Conservation (phyloP, 2,113 vertebrate genomes). For the Chaetodon auriga region DNA sequence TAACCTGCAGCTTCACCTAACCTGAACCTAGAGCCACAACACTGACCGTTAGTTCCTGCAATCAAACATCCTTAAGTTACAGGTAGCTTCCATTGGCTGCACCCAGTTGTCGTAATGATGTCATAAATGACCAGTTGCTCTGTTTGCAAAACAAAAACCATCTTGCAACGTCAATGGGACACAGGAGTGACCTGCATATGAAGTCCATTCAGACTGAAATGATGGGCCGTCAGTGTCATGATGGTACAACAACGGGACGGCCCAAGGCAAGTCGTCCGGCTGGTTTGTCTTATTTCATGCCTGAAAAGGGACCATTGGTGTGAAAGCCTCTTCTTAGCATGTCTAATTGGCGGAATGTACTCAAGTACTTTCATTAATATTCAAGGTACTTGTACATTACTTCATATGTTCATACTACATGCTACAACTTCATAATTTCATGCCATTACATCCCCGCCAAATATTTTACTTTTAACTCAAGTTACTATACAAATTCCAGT, state of each 20-base stretch:
- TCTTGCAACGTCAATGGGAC: neutral
- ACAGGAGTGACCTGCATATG: neutral
- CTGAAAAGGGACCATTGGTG: neutral
- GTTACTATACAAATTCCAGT: neutral
- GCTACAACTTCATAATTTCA: neutral
- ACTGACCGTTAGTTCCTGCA: neutral
- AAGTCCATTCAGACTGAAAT: neutral
- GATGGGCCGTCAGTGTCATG: neutral
- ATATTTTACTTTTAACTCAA: neutral
- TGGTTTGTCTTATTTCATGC: neutral
- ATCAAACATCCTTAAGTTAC: neutral
- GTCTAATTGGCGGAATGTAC: neutral
- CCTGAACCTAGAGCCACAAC: too few relatives aligned
- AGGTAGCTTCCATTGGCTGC: neutral
- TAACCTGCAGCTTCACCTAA: too few relatives aligned
- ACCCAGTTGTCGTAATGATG: neutral
- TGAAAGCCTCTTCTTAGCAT: neutral
- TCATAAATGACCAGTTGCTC: neutral
- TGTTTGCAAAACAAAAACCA: neutral
- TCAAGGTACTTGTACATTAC: neutral
- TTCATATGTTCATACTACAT: neutral
- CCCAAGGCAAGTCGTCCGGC: neutral
- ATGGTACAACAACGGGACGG: neutral
- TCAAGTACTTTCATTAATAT: neutral
- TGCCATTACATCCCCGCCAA: too few relatives aligned